These are phyloP conservation scores for Epinephelus fuscoguttatus DNA, from an alignment of 2,113 vertebrate species.

Conservation along the genomic window DNA sequence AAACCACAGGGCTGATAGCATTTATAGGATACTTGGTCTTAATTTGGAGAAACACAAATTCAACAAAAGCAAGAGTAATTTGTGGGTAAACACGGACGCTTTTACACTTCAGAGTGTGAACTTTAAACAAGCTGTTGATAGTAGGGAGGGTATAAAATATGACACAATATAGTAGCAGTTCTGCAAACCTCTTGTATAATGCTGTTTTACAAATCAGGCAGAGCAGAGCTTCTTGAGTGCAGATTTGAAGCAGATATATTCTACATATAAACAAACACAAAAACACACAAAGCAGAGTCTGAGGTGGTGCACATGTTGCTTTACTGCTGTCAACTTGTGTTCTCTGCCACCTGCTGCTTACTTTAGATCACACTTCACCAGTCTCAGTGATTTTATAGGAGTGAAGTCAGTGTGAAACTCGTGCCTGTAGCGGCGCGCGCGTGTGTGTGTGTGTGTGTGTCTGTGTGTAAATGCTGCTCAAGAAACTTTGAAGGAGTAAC, in stretches of 20 bases:
- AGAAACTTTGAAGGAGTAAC: background rate
- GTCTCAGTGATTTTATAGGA: background rate
- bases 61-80: background rate
- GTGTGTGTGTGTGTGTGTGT: background rate
- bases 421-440: background rate
- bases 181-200: background rate
- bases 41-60: background rate
- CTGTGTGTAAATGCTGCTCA: background rate
- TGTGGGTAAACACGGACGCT: background rate
- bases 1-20: background rate
- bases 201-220: background rate
- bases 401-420: constrained; percentile 27
- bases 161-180: background rate
- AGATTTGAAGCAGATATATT: background rate
- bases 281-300: background rate
- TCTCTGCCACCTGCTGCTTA: constrained; percentile 28
- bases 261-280: constrained; percentile 20
- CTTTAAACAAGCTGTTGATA: constrained; percentile 29
- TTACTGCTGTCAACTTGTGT: constrained; percentile 21
- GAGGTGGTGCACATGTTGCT: constrained; percentile 3
- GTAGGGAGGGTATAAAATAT: constrained; percentile 4
- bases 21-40: background rate
- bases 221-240: background rate
- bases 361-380: constrained; percentile 25
- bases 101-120: constrained; percentile 15